Evolutionary conservation across 2,113 vertebrate species (phyloP).

Genomic region (Upupa epops): DNA sequence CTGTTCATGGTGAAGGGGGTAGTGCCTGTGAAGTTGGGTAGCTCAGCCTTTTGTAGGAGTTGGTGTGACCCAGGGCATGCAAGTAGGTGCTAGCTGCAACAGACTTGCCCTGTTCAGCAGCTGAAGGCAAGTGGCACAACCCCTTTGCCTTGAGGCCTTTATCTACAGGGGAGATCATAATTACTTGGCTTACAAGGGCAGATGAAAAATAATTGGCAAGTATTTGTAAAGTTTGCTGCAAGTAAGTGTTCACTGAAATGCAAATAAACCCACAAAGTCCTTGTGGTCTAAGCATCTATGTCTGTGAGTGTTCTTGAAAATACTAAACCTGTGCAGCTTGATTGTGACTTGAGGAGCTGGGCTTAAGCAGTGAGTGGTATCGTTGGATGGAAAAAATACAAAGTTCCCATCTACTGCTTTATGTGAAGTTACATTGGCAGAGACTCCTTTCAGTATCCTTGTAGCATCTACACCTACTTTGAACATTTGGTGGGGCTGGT

Average conservation of each 20-base stretch:
- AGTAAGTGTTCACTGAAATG: not conserved
- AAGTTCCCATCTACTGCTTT: not conserved
- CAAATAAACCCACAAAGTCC: not conserved
- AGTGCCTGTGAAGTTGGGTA: fast-evolving
- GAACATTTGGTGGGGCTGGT: fast-evolving
- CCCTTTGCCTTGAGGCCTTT: not conserved
- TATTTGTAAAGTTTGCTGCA: not conserved
- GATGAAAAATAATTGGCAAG: not conserved
- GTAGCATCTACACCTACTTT: not conserved
- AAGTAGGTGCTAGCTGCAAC: fast-evolving
- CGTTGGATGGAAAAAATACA: not conserved
- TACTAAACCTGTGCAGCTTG: not conserved
- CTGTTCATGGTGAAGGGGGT: not conserved
- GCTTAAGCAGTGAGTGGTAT: not conserved
- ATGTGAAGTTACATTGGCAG: not conserved
- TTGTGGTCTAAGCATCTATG: fast-evolving
- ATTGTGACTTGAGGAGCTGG: not conserved
- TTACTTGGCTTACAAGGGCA: not conserved
- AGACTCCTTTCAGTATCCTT: not conserved
- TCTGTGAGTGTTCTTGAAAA: not conserved
- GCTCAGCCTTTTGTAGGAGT: fast-evolving
- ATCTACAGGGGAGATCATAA: not conserved
- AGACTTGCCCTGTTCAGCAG: not conserved
- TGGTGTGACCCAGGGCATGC: fast-evolving
- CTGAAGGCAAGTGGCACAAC: not conserved